These are phyloP conservation scores for Acanthurus lineatus DNA, from an alignment of 2,797 vertebrate species.

Conservation along the genomic window DNA sequence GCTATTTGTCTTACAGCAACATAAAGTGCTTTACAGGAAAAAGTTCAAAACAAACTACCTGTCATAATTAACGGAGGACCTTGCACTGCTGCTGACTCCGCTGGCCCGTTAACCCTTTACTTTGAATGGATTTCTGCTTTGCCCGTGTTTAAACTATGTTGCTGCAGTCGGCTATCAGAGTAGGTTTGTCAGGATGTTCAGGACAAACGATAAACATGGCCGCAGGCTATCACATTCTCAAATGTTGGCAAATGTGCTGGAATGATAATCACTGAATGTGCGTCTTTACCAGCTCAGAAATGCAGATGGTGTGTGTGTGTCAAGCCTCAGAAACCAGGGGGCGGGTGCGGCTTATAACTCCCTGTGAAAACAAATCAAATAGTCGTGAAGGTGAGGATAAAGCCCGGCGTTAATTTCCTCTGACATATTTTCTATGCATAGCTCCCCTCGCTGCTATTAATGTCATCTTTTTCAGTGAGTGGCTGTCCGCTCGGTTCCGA, in stretches of 20 bases:
- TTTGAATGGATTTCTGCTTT: slow-evolving; percentile 12
- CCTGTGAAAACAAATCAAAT: slow-evolving; percentile 48
- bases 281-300: slow-evolving; percentile 58
- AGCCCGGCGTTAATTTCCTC: slow-evolving; percentile 56
- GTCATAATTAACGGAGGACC: slow-evolving; percentile 7
- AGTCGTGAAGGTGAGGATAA: slow-evolving; percentile 42
- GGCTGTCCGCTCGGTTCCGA: slow-evolving; percentile 17
- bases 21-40: neutral
- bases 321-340: slow-evolving; percentile 25
- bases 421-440: slow-evolving; percentile 50
- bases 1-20: neutral
- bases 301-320: slow-evolving; percentile 33
- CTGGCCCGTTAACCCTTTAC: slow-evolving; percentile 6
- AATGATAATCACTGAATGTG: slow-evolving; percentile 55
- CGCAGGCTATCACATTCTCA: slow-evolving; percentile 28
- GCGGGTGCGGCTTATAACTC: slow-evolving; percentile 19
- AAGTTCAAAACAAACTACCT: neutral
- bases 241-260: slow-evolving; percentile 31
- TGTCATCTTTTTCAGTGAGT: slow-evolving; percentile 5
- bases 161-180: slow-evolving; percentile 25
- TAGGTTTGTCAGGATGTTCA: slow-evolving; percentile 38
- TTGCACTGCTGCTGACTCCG: too few relatives aligned
- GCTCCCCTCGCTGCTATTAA: slow-evolving; percentile 39
- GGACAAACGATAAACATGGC: slow-evolving; percentile 30
- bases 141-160: slow-evolving; percentile 4